Conservation (phyloP, 2,888 invertebrate species). For the Oligia latruncula region DNA sequence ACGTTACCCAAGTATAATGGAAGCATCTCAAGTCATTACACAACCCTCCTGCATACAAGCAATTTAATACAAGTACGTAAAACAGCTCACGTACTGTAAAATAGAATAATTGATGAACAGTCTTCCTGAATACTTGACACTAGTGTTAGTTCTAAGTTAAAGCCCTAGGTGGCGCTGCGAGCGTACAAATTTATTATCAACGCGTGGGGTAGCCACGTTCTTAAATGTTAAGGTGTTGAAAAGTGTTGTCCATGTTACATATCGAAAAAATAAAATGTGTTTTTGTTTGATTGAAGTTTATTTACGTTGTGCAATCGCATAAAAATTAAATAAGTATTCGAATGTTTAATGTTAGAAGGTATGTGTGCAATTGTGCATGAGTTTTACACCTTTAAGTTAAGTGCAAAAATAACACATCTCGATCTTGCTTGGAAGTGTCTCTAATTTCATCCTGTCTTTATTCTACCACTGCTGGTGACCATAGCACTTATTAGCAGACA, state of each 20-base stretch:
- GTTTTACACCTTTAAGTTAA: not conserved
- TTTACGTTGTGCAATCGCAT: not conserved
- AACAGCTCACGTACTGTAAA: conserved; percentile 47
- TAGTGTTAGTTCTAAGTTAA: conserved; percentile 28
- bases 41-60: conserved; percentile 10
- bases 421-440: not conserved
- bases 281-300: not conserved
- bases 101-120: conserved; percentile 56
- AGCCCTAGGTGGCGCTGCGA: conserved; percentile 34
- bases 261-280: not conserved
- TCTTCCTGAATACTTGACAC: conserved; percentile 27
- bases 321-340: not conserved
- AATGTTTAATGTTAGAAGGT: not conserved
- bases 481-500: not conserved
- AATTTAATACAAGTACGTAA: conserved; percentile 27
- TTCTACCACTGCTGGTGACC: not conserved
- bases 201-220: conserved; percentile 12
- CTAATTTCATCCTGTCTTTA: not conserved
- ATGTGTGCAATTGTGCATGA: not conserved
- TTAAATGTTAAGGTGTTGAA: not conserved
- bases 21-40: not conserved
- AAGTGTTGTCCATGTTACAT: conserved; percentile 9
- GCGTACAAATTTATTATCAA: conserved; percentile 38
- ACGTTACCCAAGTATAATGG: not conserved
- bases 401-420: not conserved